These are phyloP conservation scores for Isichthys henryi DNA, from an alignment of 2,113 vertebrate species.

Conservation along the genomic window DNA sequence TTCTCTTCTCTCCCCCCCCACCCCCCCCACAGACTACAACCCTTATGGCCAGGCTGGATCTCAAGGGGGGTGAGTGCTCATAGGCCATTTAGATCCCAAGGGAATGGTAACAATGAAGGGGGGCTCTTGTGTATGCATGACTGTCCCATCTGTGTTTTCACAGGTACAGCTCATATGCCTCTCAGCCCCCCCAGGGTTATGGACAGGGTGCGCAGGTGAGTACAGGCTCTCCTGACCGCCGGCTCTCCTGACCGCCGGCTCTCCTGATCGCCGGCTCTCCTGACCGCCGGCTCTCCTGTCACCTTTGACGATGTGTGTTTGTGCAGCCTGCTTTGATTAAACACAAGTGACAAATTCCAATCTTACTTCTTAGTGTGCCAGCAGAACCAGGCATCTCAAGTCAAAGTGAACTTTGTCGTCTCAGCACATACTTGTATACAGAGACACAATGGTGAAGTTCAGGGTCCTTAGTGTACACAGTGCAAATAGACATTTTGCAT, in stretches of 20 bases:
- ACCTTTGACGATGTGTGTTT: neutral
- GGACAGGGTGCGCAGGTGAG: conserved; percentile 13
- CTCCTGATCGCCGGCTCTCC: neutral
- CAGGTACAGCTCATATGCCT: conserved; percentile 15
- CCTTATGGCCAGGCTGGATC: conserved; percentile 11
- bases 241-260: neutral
- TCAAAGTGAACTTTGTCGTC: neutral
- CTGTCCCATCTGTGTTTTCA: neutral
- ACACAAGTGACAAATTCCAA: neutral
- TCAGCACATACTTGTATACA: neutral
- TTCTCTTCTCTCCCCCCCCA: neutral
- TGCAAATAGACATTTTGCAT: neutral
- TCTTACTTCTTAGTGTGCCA: neutral
- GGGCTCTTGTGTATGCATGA: neutral
- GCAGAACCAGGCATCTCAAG: neutral
- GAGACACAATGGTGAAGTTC: neutral
- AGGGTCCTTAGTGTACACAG: neutral
- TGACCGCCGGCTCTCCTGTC: neutral
- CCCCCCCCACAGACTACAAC: conserved; percentile 8
- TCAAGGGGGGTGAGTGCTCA: conserved; percentile 18
- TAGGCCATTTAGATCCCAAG: neutral
- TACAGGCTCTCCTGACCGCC: neutral
- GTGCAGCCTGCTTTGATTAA: neutral
- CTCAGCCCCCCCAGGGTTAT: conserved; percentile 16
- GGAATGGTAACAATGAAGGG: neutral